Evolutionary conservation across 2,888 invertebrate genomes (phyloP).

Genomic region (Rhamnusium bicolor): DNA sequence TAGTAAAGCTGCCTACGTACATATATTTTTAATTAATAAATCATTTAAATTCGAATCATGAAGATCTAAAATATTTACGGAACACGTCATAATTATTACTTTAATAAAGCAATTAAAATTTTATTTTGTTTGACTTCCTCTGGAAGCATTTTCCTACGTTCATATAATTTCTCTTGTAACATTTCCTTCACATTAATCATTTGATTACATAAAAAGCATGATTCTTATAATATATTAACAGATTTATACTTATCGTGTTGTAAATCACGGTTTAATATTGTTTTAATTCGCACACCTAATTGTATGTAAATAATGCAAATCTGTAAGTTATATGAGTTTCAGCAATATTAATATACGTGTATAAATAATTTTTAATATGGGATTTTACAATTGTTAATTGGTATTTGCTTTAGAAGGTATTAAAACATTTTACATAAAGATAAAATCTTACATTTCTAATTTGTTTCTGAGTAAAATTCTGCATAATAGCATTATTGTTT

Average conservation of each 20-base stretch:
- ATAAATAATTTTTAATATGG: not conserved
- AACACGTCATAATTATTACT: constrained; percentile 21
- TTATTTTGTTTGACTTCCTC: constrained; percentile 10
- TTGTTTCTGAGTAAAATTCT: not conserved
- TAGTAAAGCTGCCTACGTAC: too few species aligned
- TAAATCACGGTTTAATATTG: not conserved
- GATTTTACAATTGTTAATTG: not conserved
- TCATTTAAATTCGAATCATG: constrained; percentile 9
- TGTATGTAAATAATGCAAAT: not conserved
- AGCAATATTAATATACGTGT: not conserved
- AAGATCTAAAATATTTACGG: constrained; percentile 1
- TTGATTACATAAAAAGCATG: not conserved
- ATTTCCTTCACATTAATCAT: not conserved
- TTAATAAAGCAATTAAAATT: constrained; percentile 16
- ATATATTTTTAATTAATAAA: not conserved
- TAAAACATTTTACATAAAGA: not conserved
- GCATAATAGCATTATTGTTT: not conserved
- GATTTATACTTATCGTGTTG: not conserved
- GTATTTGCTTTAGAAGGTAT: not conserved
- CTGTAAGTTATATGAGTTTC: not conserved
- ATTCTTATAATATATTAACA: not conserved
- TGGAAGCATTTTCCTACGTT: not conserved
- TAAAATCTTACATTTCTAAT: not conserved
- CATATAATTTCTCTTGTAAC: not conserved
- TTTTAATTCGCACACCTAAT: not conserved